phyloP scores from a whole-genome alignment of 2,113 vertebrate species.

The Xiphias gladius region DNA sequence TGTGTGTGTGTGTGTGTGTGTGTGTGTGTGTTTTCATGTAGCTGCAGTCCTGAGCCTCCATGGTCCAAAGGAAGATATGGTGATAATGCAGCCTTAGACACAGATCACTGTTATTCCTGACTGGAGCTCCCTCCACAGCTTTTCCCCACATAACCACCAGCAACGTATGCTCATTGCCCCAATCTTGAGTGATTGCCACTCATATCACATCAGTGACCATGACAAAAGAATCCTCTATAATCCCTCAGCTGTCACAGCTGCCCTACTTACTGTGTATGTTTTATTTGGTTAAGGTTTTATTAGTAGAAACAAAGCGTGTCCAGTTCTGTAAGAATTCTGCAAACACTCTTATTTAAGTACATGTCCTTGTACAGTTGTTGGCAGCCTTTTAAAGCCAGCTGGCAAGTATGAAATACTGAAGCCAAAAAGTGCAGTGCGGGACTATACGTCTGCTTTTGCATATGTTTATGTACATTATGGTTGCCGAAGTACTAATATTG shows the following conservation, averaged over 20 bases:
- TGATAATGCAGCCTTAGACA: conserved; percentile 38
- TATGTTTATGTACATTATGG: neutral
- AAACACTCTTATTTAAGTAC: conserved; percentile 12
- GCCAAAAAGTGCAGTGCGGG: neutral
- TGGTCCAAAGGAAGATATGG: conserved; percentile 36
- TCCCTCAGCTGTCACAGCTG: neutral
- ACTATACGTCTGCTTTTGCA: conserved; percentile 4
- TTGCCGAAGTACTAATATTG: neutral
- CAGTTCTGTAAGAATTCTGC: conserved; percentile 11
- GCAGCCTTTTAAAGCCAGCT: conserved; percentile 21
- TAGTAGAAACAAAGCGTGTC: neutral
- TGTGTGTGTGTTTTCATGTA: neutral
- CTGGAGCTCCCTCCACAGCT: neutral
- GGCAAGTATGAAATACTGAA: conserved; percentile 46
- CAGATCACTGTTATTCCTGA: conserved; percentile 24
- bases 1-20: conserved; percentile 1
- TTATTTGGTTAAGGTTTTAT: neutral
- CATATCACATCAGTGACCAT: neutral
- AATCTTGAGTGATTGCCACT: neutral
- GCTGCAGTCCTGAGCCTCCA: conserved; percentile 11
- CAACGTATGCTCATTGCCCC: neutral
- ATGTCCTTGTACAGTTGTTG: conserved; percentile 10
- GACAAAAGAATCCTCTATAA: neutral
- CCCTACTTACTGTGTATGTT: neutral
- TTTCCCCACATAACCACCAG: conserved; percentile 5